These are phyloP conservation scores for Gila robusta DNA, from an alignment of 2,797 vertebrate species.

Conservation along the genomic window DNA sequence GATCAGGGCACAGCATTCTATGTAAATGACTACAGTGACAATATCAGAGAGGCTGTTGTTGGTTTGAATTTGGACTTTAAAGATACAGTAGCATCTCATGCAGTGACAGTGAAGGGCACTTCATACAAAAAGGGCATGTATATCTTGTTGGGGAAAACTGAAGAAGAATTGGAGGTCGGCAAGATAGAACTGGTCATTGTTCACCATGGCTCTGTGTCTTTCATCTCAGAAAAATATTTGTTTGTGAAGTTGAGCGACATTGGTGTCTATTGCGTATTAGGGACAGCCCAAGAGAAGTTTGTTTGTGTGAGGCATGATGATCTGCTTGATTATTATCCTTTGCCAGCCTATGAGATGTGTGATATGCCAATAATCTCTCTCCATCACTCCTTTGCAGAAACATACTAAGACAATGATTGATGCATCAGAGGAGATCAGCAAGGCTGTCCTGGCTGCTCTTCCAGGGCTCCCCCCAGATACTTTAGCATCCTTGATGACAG, in stretches of 20 bases:
- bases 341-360: neutral
- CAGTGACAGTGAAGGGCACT: slow-evolving; percentile 41
- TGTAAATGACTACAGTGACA: slow-evolving; percentile 19
- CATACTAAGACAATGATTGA: neutral
- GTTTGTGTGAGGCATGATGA: slow-evolving; percentile 7
- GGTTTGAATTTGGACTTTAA: slow-evolving; percentile 11
- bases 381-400: slow-evolving; percentile 6
- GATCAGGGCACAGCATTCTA: neutral
- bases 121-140: slow-evolving; percentile 39
- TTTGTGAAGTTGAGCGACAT: neutral
- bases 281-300: slow-evolving; percentile 1
- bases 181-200: slow-evolving; percentile 39
- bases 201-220: slow-evolving; percentile 28
- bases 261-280: neutral
- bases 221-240: slow-evolving; percentile 32
- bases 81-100: slow-evolving; percentile 13
- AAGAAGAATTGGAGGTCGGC: slow-evolving; percentile 31
- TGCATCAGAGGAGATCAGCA: neutral
- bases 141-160: slow-evolving; percentile 30
- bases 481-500: neutral
- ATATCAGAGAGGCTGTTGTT: neutral
- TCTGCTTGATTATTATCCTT: slow-evolving; percentile 11
- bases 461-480: neutral
- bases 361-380: neutral
- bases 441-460: neutral